Percentiles rank a stretch among this genome's conserved stretches.
These are phyloP conservation scores for Pterocles burchelli DNA, from an alignment of 2,113 vertebrate genomes.

Conservation along the genomic window DNA sequence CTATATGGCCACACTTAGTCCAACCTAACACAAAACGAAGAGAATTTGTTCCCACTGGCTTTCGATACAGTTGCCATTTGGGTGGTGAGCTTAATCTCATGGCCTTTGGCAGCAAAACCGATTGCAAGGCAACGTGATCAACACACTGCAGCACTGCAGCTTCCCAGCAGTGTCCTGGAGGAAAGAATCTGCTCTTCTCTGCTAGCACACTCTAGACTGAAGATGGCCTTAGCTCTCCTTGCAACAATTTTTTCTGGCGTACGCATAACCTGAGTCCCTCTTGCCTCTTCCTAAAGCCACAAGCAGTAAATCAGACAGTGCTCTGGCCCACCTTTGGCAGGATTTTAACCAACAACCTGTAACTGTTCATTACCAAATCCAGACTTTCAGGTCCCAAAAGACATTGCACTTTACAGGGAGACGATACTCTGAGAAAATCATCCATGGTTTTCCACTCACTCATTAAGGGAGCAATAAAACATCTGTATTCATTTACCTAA, in stretches of 20 bases:
- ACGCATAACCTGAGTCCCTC: not conserved
- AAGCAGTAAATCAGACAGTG: not conserved
- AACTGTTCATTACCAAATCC: not conserved
- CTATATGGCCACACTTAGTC: not conserved
- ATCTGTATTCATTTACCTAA: constrained; percentile 29
- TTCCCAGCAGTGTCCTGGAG: not conserved
- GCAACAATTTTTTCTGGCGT: not conserved
- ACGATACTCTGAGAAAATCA: not conserved
- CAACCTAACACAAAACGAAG: not conserved
- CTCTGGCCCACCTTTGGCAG: not conserved
- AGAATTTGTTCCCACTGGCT: not conserved
- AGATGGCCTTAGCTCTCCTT: not conserved
- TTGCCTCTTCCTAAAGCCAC: not conserved
- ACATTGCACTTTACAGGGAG: not conserved
- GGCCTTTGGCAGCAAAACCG: not conserved
- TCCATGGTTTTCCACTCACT: not conserved
- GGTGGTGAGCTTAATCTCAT: not conserved
- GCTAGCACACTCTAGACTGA: not conserved
- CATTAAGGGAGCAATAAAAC: constrained; percentile 26
- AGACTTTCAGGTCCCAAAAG: not conserved
- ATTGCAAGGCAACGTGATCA: not conserved
- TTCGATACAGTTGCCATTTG: not conserved
- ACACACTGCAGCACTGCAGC: not conserved
- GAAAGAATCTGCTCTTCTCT: not conserved
- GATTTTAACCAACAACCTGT: not conserved